These are phyloP conservation scores for Tachuris rubrigastra DNA, from an alignment of 2,113 vertebrate genomes.

Conservation along the genomic window DNA sequence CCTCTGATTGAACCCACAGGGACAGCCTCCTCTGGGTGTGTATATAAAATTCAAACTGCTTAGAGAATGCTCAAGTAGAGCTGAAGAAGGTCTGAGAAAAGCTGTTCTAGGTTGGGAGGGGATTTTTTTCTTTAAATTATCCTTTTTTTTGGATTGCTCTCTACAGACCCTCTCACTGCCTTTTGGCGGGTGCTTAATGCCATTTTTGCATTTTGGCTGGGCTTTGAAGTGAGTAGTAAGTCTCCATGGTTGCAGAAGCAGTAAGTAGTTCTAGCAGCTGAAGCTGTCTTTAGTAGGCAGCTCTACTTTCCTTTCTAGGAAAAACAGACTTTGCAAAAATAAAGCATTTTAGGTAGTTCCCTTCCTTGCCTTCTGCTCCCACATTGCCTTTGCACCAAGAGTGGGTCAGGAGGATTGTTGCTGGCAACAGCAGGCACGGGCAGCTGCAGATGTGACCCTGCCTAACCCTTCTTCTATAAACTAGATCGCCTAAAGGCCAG, in stretches of 20 bases:
- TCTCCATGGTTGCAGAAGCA: constrained; percentile 53
- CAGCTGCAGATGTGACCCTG: constrained; percentile 25
- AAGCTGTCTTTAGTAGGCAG: constrained; percentile 17
- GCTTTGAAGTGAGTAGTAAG: constrained; percentile 33
- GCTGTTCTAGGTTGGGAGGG: not conserved
- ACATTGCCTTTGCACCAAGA: not conserved
- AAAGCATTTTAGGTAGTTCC: constrained; percentile 27
- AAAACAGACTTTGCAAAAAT: constrained; percentile 31
- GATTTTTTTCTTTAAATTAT: not conserved
- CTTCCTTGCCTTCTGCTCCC: constrained; percentile 28
- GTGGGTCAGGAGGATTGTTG: constrained; percentile 9
- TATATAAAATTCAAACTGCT: not conserved
- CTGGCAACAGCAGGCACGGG: not conserved
- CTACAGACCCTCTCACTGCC: not conserved
- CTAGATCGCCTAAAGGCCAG: not conserved
- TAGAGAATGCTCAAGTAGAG: not conserved
- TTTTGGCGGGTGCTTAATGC: not conserved
- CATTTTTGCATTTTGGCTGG: constrained; percentile 6
- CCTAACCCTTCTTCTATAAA: not conserved
- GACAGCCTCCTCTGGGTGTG: not conserved
- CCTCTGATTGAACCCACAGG: not conserved
- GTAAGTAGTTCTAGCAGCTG: constrained; percentile 24
- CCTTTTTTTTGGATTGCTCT: not conserved
- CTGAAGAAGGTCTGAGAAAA: not conserved
- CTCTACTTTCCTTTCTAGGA: constrained; percentile 54